Evolutionary conservation across 1,140 invertebrate genomes (phyloP), one percentile per base, ranked within the genome.

Genomic region (Mactra quadrangularis): DNA sequence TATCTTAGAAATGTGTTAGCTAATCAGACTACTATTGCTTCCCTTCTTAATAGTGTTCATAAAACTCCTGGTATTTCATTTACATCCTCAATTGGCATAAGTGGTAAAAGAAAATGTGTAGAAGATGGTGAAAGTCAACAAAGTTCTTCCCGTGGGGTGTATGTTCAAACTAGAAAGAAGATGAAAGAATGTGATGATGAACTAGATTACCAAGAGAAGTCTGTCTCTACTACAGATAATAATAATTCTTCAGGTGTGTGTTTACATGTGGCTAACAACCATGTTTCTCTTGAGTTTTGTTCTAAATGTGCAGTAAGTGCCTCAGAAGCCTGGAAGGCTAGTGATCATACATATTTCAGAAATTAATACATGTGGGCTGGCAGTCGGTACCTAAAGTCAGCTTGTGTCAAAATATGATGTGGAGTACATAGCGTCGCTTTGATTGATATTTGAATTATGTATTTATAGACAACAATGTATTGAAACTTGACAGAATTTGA

Each of bases 271-370:
- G 41, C 31, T 29, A 68, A 78, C 22, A 78, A 78, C 41, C 19
- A 66, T 47, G 76, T 64, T 9, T 78, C 76, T 27, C 41, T 78
- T 25, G 76, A 78, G 29, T 55, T 78, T 22, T 78, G 76, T 68
- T 64, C 76, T 3, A 11, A 19, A 25, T 78, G 76, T 57, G 60
- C 76, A 47, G 52, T 55, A 68, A 78, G 33, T 78, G 76, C 76
- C 22, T 19, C 41, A 4, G 64, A 66, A 66, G 76, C 45, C 55
- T 55, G 45, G 47, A 41, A 55, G 31, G 50, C 45, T 68, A 62
- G 60, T 66, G 76, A 78, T 78, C 76, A 78, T 57, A 78, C 45
- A 9, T 78, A 78, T 57, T 52, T 68, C 47, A 78, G 55, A 68
- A 78, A 50, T 31, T 50, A n/a, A 77, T 13, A 57, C 4, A 31